Evolutionary conservation across 2,113 vertebrate species (phyloP).

Genomic region (Glaucidium brasilianum): DNA sequence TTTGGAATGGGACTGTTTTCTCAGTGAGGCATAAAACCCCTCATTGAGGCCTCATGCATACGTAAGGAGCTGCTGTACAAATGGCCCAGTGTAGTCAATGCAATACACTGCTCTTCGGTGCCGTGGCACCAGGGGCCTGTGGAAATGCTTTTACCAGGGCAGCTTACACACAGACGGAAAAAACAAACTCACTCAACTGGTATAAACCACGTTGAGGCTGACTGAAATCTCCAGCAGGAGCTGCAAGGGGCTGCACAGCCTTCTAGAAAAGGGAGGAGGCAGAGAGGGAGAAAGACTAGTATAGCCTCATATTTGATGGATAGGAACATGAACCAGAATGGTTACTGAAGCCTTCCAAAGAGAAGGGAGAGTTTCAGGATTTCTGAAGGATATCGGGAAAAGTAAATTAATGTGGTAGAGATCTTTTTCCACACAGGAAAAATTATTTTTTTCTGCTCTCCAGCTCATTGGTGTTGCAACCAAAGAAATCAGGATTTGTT

Average conservation of each 20-base stretch:
- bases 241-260: background rate
- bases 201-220: background rate
- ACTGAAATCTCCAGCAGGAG: background rate
- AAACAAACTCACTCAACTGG: background rate
- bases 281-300: background rate
- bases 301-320: background rate
- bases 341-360: background rate
- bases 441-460: background rate
- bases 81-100: background rate
- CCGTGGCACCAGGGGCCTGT: rapidly evolving
- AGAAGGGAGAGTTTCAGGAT: background rate
- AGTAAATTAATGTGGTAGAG: background rate
- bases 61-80: background rate
- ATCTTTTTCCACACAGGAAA: background rate
- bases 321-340: background rate
- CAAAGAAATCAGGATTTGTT: background rate
- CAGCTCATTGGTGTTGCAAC: background rate
- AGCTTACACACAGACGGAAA: background rate
- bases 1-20: background rate
- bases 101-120: rapidly evolving
- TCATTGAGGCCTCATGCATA: background rate
- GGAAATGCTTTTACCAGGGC: background rate
- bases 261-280: background rate
- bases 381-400: background rate
- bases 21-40: background rate